Conservation (phyloP, 2,797 vertebrate species). For the Ctenopoma multispine region DNA sequence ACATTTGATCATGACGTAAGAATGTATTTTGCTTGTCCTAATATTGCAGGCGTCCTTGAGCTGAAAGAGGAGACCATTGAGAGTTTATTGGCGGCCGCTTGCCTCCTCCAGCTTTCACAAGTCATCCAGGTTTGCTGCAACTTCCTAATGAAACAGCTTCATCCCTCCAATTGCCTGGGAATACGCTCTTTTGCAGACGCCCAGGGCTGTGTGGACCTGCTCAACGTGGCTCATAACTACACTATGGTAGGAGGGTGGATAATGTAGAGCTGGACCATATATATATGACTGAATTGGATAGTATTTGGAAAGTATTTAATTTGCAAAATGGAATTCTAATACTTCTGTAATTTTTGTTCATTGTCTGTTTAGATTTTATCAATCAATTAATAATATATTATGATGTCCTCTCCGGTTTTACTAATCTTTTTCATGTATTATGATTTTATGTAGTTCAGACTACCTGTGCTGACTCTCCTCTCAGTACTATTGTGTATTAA, state of each 20-base stretch:
- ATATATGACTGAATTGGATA: conserved; percentile 29
- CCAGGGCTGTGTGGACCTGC: conserved; percentile 93
- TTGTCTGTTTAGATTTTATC: no score
- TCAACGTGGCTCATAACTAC: conserved; percentile 94
- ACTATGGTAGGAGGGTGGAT: conserved; percentile 90
- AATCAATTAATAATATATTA: no score
- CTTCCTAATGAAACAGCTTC: conserved; percentile 98
- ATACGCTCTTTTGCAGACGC: conserved; percentile 97
- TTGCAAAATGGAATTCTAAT: conserved; percentile 21
- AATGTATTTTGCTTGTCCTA: conserved; percentile 44
- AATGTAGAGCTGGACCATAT: neutral
- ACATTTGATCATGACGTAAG: conserved; percentile 22
- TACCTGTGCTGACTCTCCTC: no score
- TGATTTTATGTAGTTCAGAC: no score
- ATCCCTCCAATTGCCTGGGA: conserved; percentile 98
- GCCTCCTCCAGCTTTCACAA: conserved; percentile 96
- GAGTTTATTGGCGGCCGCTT: conserved; percentile 95
- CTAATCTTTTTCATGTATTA: no score
- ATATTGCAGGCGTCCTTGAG: conserved; percentile 91
- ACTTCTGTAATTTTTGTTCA: no score
- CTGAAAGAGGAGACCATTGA: conserved; percentile 98
- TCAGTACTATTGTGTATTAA: no score
- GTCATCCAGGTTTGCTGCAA: conserved; percentile 98
- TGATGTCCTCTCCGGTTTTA: no score
- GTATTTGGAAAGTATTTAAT: conserved; percentile 67